phyloP scores from a whole-genome alignment of 2,113 vertebrate genomes.

The Carassius carassius region DNA sequence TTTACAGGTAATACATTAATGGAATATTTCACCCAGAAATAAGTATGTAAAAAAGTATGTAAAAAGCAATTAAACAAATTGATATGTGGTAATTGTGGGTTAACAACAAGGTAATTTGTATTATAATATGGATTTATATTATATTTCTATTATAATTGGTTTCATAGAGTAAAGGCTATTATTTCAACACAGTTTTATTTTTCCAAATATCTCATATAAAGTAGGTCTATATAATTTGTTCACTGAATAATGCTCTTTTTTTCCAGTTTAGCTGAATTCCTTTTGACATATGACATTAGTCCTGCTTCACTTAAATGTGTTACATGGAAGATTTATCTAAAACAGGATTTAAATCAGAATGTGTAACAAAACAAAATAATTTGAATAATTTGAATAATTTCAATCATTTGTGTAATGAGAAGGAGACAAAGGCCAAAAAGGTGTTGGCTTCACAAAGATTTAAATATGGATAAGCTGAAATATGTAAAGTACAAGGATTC shows the following conservation, averaged over 20 bases:
- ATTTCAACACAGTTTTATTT: not conserved
- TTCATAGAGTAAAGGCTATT: not conserved
- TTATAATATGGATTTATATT: not conserved
- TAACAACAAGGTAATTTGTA: not conserved
- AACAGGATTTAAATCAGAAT: not conserved
- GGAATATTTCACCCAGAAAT: not conserved
- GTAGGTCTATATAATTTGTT: not conserved
- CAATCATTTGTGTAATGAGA: too few relatives aligned
- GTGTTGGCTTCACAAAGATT: constrained; percentile 2
- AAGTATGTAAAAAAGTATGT: not conserved
- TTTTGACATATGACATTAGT: not conserved
- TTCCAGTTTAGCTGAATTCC: not conserved
- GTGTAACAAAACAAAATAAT: too few relatives aligned
- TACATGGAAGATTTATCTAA: not conserved
- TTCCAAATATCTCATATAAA: not conserved
- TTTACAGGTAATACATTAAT: not conserved
- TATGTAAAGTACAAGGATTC: constrained; percentile 17
- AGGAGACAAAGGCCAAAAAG: not conserved
- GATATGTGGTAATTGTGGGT: too few relatives aligned
- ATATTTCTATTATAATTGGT: too few relatives aligned
- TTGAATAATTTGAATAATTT: too few relatives aligned
- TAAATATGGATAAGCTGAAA: not conserved
- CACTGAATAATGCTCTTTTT: not conserved
- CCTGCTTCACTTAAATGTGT: not conserved
- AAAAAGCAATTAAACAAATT: too few relatives aligned